phyloP scores from a whole-genome alignment of 2,113 vertebrate species.

The Lethenteron camtschaticum region DNA sequence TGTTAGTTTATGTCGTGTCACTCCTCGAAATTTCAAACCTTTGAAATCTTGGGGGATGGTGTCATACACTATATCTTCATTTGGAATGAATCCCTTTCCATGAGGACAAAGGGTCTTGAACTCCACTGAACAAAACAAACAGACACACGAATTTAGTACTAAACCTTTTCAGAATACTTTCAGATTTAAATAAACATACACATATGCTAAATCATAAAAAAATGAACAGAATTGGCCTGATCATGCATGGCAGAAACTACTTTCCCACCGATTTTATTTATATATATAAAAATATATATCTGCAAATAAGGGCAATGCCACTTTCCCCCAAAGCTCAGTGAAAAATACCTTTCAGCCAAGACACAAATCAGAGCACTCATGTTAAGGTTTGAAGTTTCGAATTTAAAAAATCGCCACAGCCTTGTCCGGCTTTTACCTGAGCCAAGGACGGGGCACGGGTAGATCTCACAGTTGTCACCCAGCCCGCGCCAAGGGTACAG shows the following conservation, averaged over 20 bases:
- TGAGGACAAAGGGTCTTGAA: slow-evolving; percentile 69
- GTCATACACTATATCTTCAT: slow-evolving; percentile 30
- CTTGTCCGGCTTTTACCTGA: slow-evolving; percentile 32
- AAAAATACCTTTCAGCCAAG: slow-evolving; percentile 12
- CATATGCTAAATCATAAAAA: too few species aligned
- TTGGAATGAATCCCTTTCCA: slow-evolving; percentile 56
- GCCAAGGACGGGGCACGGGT: slow-evolving; percentile 62
- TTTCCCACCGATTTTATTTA: background rate
- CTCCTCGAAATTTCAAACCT: slow-evolving; percentile 23
- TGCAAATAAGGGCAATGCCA: too few species aligned
- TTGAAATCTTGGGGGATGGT: slow-evolving; percentile 30
- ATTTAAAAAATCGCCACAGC: background rate
- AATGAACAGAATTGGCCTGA: background rate
- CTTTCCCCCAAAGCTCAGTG: slow-evolving; percentile 11
- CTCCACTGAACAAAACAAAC: slow-evolving; percentile 33
- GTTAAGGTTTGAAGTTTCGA: background rate
- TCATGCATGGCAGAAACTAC: background rate
- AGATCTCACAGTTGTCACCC: slow-evolving; percentile 93
- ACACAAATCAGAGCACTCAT: slow-evolving; percentile 8
- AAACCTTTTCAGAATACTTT: too few species aligned
- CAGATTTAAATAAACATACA: too few species aligned
- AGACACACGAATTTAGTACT: too few species aligned
- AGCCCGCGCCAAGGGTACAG: slow-evolving; percentile 80
- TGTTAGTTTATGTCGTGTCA: background rate
- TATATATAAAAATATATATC: background rate